phyloP scores from a whole-genome alignment of 2,113 vertebrate genomes.

The Rhinolophus sinicus region DNA sequence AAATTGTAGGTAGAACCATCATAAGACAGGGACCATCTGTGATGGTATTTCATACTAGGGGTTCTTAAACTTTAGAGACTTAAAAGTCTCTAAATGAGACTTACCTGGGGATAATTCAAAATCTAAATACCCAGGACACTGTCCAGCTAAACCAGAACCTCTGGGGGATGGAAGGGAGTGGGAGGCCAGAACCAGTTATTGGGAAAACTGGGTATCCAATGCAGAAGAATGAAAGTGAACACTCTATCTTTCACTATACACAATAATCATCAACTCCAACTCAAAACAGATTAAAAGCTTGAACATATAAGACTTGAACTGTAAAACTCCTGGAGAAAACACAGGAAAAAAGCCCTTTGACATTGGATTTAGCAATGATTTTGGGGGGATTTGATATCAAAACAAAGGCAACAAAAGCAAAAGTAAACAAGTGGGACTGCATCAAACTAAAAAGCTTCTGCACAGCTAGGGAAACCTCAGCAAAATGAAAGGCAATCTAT shows the following conservation, averaged over 20 bases:
- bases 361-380: not conserved
- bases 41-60: not conserved
- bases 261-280: not conserved
- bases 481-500: not conserved
- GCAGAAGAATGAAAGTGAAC: not conserved
- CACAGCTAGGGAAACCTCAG: not conserved
- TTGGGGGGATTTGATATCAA: not conserved
- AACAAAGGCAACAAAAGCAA: not conserved
- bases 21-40: not conserved
- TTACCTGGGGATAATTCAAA: not conserved
- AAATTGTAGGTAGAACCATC: not conserved
- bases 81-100: not conserved
- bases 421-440: not conserved
- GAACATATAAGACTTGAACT: not conserved
- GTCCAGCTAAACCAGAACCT: not conserved
- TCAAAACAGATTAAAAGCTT: not conserved
- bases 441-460: not conserved
- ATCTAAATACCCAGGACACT: not conserved
- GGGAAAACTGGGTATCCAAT: not conserved
- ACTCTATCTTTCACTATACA: not conserved
- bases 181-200: not conserved
- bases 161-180: not conserved
- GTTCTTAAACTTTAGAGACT: not conserved
- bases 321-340: not conserved
- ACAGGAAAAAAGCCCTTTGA: not conserved